Evolutionary conservation across 2,113 vertebrate species (phyloP), one percentile per base, ranked within the genome.

Genomic region (Nesogale talazaci): DNA sequence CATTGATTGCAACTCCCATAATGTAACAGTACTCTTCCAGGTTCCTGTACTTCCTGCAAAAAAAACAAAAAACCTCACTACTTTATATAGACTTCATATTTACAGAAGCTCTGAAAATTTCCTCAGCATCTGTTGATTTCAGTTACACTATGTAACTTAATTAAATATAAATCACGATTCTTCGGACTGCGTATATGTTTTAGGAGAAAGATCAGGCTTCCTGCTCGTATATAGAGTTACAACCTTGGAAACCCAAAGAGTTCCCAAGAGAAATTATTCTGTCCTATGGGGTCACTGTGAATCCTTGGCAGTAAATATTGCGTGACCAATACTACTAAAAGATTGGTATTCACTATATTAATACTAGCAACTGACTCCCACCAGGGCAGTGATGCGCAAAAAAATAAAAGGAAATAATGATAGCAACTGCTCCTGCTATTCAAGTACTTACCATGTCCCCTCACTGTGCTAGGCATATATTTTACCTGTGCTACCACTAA

Each of bases 31-130:
- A 61, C 59, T 19, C 59, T 61, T 61, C 59, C 22, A 19, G 22
- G 17, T 61, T 61, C 22, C 59, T 61, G 17, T 22, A 23, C 22
- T 61, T 61, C 59, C 59, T 61, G 59, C 19, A 61, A 23, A 11
- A 52, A 29, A 29, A 82, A n/a, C n/a, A n/a, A n/a, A 76, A n/a
- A 69, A 10, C 7, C 25, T 65, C 23, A 38, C 19, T 3, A 83
- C 38, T 91, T 52, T 67, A 31, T 67, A 31, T 82, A 76, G 52
- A 52, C 0, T 23, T 57, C 34, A 78, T 57, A 67, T 79, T 83
- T 88, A 36, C 89, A 82, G 86, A 82, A 93, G 59, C 85, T 90
- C 40, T 93, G 42, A 25, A 93, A 72, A 88, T 91, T 94, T 5
- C 46, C 56, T 59, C 36, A 78, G 46, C 31, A 23, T 93, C 78